Conservation (phyloP, 2,797 vertebrate species). For the Sciurus vulgaris region DNA sequence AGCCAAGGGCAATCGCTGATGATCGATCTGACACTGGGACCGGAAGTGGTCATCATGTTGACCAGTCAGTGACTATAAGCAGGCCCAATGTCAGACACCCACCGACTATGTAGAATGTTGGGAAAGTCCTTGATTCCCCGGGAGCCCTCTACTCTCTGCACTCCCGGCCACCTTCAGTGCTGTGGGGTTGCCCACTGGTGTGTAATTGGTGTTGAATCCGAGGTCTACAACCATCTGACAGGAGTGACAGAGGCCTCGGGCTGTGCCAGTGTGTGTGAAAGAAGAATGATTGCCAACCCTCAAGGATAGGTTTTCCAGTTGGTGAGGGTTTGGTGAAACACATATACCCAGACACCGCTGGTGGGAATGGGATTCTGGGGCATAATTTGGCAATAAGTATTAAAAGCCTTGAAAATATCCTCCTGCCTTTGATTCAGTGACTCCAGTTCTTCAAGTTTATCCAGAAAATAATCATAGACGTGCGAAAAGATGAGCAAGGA, state of each 20-base stretch:
- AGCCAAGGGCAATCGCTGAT: too few relatives aligned
- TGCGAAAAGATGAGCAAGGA: background rate
- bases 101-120: background rate
- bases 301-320: background rate
- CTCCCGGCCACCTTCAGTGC: background rate
- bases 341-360: background rate
- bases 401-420: background rate
- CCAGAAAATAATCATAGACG: background rate
- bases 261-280: too few relatives aligned
- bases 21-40: fast-evolving
- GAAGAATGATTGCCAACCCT: background rate
- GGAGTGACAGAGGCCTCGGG: too few relatives aligned
- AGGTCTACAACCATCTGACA: background rate
- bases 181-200: background rate
- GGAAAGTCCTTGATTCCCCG: background rate
- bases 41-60: background rate
- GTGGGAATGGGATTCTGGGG: background rate
- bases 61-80: background rate
- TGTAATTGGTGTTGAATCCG: background rate
- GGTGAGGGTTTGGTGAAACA: background rate
- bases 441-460: background rate
- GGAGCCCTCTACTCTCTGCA: background rate
- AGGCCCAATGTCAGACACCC: background rate
- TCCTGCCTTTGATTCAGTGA: background rate
- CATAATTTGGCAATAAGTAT: background rate